A percentile compares a stretch with the other conserved stretches of the same genome.
Evolutionary conservation across 2,797 vertebrate species (phyloP).

Genomic region (Enteromius treurensis): DNA sequence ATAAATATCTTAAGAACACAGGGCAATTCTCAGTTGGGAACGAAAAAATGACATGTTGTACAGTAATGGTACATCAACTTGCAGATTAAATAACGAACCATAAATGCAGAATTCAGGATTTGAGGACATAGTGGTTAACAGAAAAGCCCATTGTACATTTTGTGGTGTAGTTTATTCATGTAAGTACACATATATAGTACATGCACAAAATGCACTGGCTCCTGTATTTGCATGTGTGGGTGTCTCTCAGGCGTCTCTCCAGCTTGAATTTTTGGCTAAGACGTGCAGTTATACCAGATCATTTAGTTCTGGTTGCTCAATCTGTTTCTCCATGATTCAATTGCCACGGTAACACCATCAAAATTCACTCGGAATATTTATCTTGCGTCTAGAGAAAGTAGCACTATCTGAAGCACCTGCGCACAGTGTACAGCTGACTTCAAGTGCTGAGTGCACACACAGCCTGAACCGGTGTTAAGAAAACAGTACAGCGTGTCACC

Average conservation of each 20-base stretch:
- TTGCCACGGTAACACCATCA: conserved; percentile 26
- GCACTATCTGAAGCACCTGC: conserved; percentile 29
- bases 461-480: background rate
- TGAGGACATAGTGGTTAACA: background rate
- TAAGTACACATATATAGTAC: background rate
- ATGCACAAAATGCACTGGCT: conserved; percentile 15
- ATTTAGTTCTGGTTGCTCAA: conserved; percentile 37
- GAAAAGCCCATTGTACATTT: background rate
- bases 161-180: background rate
- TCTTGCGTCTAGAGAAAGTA: conserved; percentile 24
- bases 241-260: conserved; percentile 49
- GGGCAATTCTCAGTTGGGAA: background rate
- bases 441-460: conserved; percentile 15
- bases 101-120: background rate
- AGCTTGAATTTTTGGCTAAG: conserved; percentile 50
- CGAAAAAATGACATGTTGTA: background rate
- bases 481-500: background rate
- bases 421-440: conserved; percentile 20
- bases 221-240: conserved; percentile 52
- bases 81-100: background rate
- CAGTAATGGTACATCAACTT: background rate
- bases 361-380: conserved; percentile 45
- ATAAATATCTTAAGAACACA: background rate
- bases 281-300: conserved; percentile 35
- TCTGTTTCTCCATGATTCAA: conserved; percentile 39